phyloP scores from a whole-genome alignment of 2,888 invertebrate species.

The Keiferia lycopersicella region DNA sequence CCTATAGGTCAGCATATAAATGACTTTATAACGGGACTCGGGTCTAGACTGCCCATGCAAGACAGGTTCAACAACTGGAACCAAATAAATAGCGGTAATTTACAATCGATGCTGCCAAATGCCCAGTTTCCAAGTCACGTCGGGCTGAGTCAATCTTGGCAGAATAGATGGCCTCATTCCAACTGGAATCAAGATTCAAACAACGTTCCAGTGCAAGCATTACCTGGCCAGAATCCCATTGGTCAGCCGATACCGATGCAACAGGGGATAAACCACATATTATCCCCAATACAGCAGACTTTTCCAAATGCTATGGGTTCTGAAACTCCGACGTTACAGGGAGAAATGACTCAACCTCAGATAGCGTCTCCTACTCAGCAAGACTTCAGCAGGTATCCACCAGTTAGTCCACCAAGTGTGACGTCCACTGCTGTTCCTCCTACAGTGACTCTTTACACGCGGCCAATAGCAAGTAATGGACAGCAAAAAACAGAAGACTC shows the following conservation, averaged over 20 bases:
- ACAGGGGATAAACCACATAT: too few relatives aligned
- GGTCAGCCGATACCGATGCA: too few relatives aligned
- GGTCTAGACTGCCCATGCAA: background rate
- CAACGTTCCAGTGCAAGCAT: background rate
- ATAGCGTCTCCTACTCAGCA: background rate
- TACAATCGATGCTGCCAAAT: background rate
- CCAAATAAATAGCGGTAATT: slow-evolving; percentile 2
- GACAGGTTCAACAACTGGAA: background rate
- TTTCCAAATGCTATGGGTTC: too few relatives aligned
- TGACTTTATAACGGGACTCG: background rate
- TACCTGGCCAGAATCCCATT: background rate
- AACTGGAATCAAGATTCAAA: background rate
- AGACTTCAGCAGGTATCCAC: background rate
- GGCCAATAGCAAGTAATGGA: slow-evolving; percentile 4
- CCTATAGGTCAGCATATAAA: background rate
- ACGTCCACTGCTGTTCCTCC: background rate
- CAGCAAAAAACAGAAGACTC: slow-evolving; percentile 7
- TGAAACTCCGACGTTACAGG: background rate
- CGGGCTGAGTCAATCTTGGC: background rate
- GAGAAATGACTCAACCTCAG: background rate
- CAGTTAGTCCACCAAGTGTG: background rate
- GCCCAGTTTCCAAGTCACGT: background rate
- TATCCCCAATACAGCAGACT: too few relatives aligned
- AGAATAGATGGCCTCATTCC: background rate
- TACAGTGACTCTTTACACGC: background rate